These are phyloP conservation scores for Anthoscopus minutus DNA, from an alignment of 2,113 vertebrate genomes.

Conservation along the genomic window DNA sequence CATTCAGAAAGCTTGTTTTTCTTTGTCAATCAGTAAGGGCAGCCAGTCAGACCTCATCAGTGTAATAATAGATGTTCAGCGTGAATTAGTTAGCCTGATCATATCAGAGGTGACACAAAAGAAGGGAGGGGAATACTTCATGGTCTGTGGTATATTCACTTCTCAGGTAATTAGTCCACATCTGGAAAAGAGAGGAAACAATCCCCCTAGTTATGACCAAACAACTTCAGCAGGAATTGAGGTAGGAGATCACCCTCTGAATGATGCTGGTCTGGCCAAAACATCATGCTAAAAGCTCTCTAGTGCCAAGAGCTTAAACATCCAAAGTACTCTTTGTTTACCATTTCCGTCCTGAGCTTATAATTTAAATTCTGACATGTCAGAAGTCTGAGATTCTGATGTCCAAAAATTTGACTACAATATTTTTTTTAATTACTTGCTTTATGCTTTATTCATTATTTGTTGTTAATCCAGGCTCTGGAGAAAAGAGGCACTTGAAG, in stretches of 20 bases:
- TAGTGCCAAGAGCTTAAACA: background rate
- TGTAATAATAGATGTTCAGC: conserved; percentile 54
- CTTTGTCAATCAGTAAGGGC: conserved; percentile 60
- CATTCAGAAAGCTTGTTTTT: conserved; percentile 53
- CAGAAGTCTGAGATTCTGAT: background rate
- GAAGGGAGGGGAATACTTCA: conserved; percentile 18
- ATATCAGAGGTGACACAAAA: conserved; percentile 40
- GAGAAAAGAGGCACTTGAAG: background rate
- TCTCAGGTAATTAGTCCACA: background rate
- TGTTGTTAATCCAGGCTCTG: background rate
- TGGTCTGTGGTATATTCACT: background rate
- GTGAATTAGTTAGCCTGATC: conserved; percentile 50
- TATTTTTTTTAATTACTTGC: background rate
- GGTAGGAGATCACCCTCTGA: background rate
- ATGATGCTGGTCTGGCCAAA: background rate
- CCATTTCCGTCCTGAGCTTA: background rate
- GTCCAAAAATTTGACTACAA: background rate
- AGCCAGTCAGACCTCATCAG: conserved; percentile 61
- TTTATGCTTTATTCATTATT: background rate
- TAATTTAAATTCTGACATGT: background rate
- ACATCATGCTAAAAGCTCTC: background rate
- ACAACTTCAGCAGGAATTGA: background rate
- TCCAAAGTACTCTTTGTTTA: background rate
- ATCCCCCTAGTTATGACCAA: background rate
- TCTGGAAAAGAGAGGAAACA: background rate